Conservation (phyloP, 2,888 invertebrate species). For the Dendrolimus pini region DNA sequence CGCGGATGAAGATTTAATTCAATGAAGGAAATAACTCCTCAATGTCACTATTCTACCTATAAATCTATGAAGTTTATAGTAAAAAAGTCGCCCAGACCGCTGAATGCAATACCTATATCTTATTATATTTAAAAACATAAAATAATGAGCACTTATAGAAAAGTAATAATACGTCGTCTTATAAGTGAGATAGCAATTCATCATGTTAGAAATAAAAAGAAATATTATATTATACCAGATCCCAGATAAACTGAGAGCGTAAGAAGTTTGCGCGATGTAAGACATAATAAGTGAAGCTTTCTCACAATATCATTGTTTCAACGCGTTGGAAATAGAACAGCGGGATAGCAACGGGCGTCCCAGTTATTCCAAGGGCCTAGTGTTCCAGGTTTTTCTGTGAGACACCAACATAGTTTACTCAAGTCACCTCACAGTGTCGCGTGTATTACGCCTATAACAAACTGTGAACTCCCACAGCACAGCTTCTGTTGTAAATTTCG, state of each 20-base stretch:
- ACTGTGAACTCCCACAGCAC: conserved; percentile 31
- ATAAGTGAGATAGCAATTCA: not conserved
- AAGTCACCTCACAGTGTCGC: conserved; percentile 45
- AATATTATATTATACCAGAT: not conserved
- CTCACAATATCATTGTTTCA: conserved; percentile 42
- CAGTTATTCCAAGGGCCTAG: conserved; percentile 27
- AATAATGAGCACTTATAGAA: too few relatives aligned
- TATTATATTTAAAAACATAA: too few relatives aligned
- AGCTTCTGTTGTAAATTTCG: conserved; percentile 32
- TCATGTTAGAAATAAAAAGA: not conserved
- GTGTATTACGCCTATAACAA: conserved; percentile 49
- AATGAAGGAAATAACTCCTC: too few relatives aligned
- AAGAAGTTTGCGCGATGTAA: not conserved
- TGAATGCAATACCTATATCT: too few relatives aligned
- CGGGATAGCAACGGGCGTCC: conserved; percentile 29
- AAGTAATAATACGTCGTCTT: not conserved
- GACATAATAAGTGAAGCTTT: conserved; percentile 15
- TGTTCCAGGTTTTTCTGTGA: conserved; percentile 12
- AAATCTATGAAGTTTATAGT: too few relatives aligned
- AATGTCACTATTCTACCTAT: too few relatives aligned
- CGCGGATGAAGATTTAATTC: too few relatives aligned
- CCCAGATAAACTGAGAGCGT: not conserved
- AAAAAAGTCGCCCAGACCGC: too few relatives aligned
- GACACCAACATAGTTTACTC: conserved; percentile 28
- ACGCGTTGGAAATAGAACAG: conserved; percentile 33